Evolutionary conservation across 2,888 invertebrate species (phyloP).

Genomic region (Zaprionus obscuricornis): DNA sequence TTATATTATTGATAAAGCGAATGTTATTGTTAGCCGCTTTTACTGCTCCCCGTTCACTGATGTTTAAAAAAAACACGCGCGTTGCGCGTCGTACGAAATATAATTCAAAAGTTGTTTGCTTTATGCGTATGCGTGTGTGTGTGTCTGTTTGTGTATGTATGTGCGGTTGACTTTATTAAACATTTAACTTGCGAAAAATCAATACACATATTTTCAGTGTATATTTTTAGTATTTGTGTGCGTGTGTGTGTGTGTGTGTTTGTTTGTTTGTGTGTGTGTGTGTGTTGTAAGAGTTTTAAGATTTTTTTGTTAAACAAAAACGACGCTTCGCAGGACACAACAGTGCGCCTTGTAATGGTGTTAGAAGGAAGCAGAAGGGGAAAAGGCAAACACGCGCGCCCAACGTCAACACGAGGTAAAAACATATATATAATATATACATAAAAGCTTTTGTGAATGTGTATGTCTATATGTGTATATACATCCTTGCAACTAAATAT

Average conservation of each 20-base stretch:
- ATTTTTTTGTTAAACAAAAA: slow-evolving; percentile 56
- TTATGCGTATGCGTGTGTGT: slow-evolving; percentile 4
- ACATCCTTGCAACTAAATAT: slow-evolving; percentile 62
- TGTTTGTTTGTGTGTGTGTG: slow-evolving; percentile 25
- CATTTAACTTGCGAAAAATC: slow-evolving; percentile 62
- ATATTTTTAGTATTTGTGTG: no score
- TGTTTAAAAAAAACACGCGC: slow-evolving; percentile 58
- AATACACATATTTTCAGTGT: no score
- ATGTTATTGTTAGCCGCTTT: slow-evolving; percentile 2
- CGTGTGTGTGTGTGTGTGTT: slow-evolving; percentile 15
- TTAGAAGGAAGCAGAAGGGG: not conserved
- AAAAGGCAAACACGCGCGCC: slow-evolving; percentile 27
- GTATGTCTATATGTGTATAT: slow-evolving; percentile 13
- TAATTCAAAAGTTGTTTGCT: slow-evolving; percentile 59
- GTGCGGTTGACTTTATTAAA: slow-evolving; percentile 49
- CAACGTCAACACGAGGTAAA: slow-evolving; percentile 34
- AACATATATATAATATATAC: slow-evolving; percentile 11
- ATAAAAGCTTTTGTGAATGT: not conserved
- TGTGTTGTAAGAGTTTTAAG: slow-evolving; percentile 28
- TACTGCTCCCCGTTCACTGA: not conserved
- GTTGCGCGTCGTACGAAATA: slow-evolving; percentile 52
- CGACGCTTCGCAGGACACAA: slow-evolving; percentile 40
- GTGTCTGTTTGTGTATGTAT: slow-evolving; percentile 15
- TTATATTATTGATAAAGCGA: slow-evolving; percentile 9
- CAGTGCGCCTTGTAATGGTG: slow-evolving; percentile 22